phyloP scores from a whole-genome alignment of 2,797 vertebrate species.

The Pogoniulus pusillus region DNA sequence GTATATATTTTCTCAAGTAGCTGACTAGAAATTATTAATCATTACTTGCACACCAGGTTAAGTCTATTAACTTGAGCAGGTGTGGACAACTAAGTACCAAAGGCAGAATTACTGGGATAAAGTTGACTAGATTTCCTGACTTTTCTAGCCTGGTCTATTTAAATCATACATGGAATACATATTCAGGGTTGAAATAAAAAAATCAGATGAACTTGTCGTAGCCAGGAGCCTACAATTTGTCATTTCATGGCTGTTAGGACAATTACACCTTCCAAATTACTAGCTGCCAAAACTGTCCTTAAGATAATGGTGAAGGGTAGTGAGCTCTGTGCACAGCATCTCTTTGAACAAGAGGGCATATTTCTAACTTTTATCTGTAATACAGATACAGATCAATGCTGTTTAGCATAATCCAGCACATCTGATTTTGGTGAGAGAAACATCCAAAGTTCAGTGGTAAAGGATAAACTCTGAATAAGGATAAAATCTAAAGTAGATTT shows the following conservation, averaged over 20 bases:
- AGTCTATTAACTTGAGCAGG: neutral
- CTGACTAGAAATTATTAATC: neutral
- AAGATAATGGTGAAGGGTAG: neutral
- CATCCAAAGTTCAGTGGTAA: neutral
- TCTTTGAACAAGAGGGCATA: neutral
- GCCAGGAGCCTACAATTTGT: neutral
- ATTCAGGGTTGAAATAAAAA: neutral
- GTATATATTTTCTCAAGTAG: neutral
- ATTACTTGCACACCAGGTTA: neutral
- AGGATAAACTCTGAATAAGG: neutral
- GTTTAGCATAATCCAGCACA: neutral
- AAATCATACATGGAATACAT: neutral
- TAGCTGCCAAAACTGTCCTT: neutral
- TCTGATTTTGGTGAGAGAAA: neutral
- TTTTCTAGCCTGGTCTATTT: neutral
- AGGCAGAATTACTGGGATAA: neutral
- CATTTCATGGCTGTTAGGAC: neutral
- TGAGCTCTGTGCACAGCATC: neutral
- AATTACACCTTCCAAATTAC: constrained; percentile 12
- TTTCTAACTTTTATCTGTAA: neutral
- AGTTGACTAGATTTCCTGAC: neutral
- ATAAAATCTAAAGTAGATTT: neutral
- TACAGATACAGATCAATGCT: neutral
- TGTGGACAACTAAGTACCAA: neutral
- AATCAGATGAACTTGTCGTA: neutral